These are phyloP conservation scores for Cirrhinus molitorella DNA, from an alignment of 2,797 vertebrate species.

Conservation along the genomic window DNA sequence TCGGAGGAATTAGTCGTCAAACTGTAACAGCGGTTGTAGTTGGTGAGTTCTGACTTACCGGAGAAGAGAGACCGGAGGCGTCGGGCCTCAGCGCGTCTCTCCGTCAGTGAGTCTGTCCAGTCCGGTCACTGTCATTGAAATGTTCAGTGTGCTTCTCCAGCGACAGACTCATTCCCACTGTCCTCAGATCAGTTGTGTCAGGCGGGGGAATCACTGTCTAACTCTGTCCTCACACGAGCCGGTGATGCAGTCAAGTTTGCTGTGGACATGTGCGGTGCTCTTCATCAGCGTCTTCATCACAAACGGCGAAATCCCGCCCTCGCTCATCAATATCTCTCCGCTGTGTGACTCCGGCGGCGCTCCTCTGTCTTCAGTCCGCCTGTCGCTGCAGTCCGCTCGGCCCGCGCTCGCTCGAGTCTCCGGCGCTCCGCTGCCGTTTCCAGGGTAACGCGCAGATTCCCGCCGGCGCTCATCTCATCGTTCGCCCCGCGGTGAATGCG, in stretches of 20 bases:
- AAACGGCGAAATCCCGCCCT: neutral
- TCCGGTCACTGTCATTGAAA: slow-evolving; percentile 15
- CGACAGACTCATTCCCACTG: neutral
- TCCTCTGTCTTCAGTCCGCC: slow-evolving; percentile 5
- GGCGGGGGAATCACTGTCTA: neutral
- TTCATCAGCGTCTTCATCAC: neutral
- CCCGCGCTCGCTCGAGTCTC: slow-evolving; percentile 42
- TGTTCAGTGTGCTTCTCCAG: neutral
- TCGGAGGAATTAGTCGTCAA: neutral
- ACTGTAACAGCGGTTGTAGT: neutral
- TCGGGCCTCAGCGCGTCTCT: slow-evolving; percentile 44
- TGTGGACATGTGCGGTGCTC: neutral
- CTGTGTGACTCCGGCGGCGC: neutral
- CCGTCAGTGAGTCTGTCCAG: slow-evolving; percentile 16
- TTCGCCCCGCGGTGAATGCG: slow-evolving; percentile 29
- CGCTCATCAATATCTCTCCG: neutral
- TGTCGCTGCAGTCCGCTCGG: slow-evolving; percentile 35
- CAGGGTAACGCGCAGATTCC: slow-evolving; percentile 39
- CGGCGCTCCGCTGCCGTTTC: slow-evolving; percentile 50
- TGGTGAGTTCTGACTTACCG: slow-evolving; percentile 47
- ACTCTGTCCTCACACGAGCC: neutral
- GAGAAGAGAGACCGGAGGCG: slow-evolving; percentile 53
- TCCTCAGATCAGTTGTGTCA: slow-evolving; percentile 21
- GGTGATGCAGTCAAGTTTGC: slow-evolving; percentile 9
- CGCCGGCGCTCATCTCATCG: slow-evolving; percentile 43